phyloP scores from a whole-genome alignment of 2,888 invertebrate genomes.

The Anthophora plumipes region DNA sequence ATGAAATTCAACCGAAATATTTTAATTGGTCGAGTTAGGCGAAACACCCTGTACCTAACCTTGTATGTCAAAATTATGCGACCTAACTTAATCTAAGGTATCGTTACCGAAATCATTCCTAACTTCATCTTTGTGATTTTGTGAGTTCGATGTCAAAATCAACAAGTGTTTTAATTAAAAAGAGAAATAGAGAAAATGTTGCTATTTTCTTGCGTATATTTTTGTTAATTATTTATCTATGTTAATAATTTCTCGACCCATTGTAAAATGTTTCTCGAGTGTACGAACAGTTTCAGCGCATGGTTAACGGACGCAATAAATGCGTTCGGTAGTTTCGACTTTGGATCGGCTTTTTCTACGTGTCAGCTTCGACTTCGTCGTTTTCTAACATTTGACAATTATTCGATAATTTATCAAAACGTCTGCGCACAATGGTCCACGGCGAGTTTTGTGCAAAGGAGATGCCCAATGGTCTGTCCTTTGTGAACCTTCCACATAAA shows the following conservation, averaged over 20 bases:
- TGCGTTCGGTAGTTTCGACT: conserved; percentile 32
- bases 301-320: conserved; percentile 53
- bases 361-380: conserved; percentile 65
- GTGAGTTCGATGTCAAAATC: no score
- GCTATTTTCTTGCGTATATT: not conserved
- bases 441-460: conserved; percentile 73
- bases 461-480: conserved; percentile 68
- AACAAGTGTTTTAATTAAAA: no score
- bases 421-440: conserved; percentile 82
- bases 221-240: not conserved
- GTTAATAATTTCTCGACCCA: no score
- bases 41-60: no score
- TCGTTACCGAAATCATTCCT: no score
- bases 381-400: conserved; percentile 84
- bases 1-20: no score
- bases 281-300: conserved; percentile 30
- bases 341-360: conserved; percentile 39
- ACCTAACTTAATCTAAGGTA: no score
- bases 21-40: no score
- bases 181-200: no score
- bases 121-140: no score
- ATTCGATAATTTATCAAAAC: conserved; percentile 85
- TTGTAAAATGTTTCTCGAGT: conserved; percentile 1
- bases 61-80: no score
- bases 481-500: conserved; percentile 67